Evolutionary conservation across 2,797 vertebrate species (phyloP).

Genomic region (Channallabes apus): DNA sequence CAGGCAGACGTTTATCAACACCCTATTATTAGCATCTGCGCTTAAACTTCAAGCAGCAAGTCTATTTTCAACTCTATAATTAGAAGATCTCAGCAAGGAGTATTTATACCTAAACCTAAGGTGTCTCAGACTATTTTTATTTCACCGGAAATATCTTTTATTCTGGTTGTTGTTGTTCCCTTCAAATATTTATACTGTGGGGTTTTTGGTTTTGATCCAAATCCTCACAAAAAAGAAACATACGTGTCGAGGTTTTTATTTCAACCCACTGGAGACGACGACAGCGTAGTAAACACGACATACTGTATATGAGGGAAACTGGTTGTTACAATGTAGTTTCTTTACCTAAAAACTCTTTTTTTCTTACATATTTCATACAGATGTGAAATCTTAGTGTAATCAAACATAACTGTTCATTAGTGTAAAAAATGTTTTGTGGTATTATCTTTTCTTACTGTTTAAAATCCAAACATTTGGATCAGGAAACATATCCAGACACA

Average conservation of each 20-base stretch:
- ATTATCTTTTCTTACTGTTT: too few relatives aligned
- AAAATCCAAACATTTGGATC: background rate
- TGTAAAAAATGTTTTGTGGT: too few relatives aligned
- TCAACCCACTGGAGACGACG: background rate
- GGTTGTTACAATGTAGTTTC: background rate
- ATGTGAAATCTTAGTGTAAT: background rate
- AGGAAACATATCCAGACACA: background rate
- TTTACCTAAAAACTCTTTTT: background rate
- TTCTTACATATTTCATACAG: background rate
- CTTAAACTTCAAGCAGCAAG: constrained; percentile 10
- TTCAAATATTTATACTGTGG: background rate
- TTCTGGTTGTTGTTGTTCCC: background rate
- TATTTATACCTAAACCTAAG: background rate
- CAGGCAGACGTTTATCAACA: background rate
- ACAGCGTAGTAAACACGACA: background rate
- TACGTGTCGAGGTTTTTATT: background rate
- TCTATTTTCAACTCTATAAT: constrained; percentile 15
- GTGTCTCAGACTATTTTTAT: background rate
- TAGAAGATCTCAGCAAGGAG: background rate
- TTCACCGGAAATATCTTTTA: background rate
- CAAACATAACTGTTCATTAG: too few relatives aligned
- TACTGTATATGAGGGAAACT: background rate
- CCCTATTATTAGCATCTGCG: constrained; percentile 32
- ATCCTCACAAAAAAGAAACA: background rate
- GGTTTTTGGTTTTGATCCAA: background rate